phyloP scores from a whole-genome alignment of 2,113 vertebrate genomes.

The Dicaeum eximium region DNA sequence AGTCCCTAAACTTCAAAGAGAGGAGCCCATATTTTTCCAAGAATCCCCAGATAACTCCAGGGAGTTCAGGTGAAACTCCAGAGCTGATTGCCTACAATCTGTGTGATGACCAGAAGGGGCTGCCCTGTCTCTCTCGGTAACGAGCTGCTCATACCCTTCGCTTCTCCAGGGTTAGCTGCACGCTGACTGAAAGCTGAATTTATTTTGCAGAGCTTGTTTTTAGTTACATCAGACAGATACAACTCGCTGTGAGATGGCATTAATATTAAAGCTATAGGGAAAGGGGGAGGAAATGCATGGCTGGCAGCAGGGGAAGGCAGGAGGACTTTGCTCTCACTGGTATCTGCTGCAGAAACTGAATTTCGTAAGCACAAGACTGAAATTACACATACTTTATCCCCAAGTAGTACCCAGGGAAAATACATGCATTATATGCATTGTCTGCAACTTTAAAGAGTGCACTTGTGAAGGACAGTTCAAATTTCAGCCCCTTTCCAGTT shows the following conservation, averaged over 20 bases:
- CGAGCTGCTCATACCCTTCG: not conserved
- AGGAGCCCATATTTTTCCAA: not conserved
- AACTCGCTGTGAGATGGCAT: not conserved
- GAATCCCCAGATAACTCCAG: not conserved
- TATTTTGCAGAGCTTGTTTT: not conserved
- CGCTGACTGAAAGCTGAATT: not conserved
- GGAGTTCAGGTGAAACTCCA: not conserved
- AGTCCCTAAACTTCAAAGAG: not conserved
- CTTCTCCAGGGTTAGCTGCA: not conserved
- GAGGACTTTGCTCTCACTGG: not conserved
- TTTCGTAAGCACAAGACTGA: not conserved
- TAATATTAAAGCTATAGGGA: not conserved
- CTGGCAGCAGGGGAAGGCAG: not conserved
- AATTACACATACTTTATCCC: not conserved
- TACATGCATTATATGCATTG: too few species aligned
- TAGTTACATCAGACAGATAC: not conserved
- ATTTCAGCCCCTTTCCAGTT: not conserved
- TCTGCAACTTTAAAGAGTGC: not conserved
- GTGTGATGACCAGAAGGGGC: not conserved
- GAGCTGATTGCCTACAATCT: not conserved
- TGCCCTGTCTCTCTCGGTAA: not conserved
- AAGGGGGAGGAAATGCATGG: not conserved
- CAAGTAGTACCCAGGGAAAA: not conserved
- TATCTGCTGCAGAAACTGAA: not conserved
- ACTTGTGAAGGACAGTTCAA: not conserved